phyloP scores from a whole-genome alignment of 2,888 invertebrate genomes.

The Horisme vitalbata region DNA sequence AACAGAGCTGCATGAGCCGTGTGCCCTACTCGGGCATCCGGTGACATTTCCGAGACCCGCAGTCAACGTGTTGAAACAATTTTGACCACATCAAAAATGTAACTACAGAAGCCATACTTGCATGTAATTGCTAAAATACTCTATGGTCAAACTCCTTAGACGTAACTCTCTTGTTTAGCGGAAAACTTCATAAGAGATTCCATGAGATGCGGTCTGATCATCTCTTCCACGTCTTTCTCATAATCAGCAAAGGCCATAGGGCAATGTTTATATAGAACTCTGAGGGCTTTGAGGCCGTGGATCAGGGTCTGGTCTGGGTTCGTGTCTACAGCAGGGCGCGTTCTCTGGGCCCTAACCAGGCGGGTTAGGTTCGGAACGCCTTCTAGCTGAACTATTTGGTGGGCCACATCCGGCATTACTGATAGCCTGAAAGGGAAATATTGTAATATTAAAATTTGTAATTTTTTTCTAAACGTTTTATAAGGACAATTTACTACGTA shows the following conservation, averaged over 20 bases:
- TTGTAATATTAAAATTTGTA: background rate
- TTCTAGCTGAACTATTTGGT: conserved; percentile 87
- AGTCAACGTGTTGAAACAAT: too few relatives aligned
- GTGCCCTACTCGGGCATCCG: too few relatives aligned
- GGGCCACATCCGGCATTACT: conserved; percentile 85
- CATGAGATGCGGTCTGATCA: conserved; percentile 88
- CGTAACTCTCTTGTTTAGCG: conserved; percentile 90
- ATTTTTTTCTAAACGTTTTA: too few relatives aligned
- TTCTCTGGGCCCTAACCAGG: conserved; percentile 84
- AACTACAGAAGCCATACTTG: too few relatives aligned
- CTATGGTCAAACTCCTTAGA: too few relatives aligned
- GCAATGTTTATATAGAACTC: conserved; percentile 74
- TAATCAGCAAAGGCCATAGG: conserved; percentile 63
- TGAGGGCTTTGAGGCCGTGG: conserved; percentile 71
- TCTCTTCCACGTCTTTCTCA: conserved; percentile 86
- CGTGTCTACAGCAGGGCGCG: conserved; percentile 56
- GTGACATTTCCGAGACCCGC: too few relatives aligned
- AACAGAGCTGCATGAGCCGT: too few relatives aligned
- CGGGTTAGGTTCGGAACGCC: conserved; percentile 86
- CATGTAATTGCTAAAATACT: too few relatives aligned
- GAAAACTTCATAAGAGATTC: conserved; percentile 92
- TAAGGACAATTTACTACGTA: too few relatives aligned
- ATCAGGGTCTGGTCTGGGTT: conserved; percentile 74
- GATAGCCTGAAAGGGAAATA: conserved; percentile 78
- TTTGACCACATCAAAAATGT: too few relatives aligned